Base-by-base conservation (phyloP, 2,113 vertebrate species). In the Neomonachus schauinslandi region DNA sequence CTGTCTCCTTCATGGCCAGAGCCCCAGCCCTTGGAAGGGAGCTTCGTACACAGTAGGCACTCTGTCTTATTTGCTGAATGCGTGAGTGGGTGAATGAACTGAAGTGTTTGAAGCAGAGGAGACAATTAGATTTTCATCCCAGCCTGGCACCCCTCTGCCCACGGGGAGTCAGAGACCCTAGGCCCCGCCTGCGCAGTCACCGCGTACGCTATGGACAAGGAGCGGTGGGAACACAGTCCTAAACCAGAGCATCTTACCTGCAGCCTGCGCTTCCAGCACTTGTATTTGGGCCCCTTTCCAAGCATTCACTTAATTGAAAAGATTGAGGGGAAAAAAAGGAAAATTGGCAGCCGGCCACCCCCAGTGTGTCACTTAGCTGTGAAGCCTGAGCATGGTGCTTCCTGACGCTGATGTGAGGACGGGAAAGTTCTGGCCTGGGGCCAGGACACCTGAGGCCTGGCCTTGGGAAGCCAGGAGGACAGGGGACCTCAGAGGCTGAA, bases 271-370 rank as follows among this genome's bases (percentile, higher is more conserved):
- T 63, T 22, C 49, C 21, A 86, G 42, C 76, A 16, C 96, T 96
- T 55, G 74, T 36, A 24, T 81, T 21, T 95, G 94, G 95, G 95
- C 93, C 69, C 81, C 1, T 16, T 90, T 93, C 94, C 96, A 95
- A 79, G 83, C 83, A 81, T 81, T 95, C 94, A 88, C 92, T 97
- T 96, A 95, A 98, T 88, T 97, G 83, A 90, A 97, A 89, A 94
- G 80, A 80, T 46, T 19, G 63, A 67, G 59, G 33, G 15, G 7
- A 22, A 1, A n/a, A 42, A 67, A 42, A 65, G 26, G 13, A 28
- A 63, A 28, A 24, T 4, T 87, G 97, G 97, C 96, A 85, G 80
- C 21, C 19, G 0, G 80, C 87, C 83, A 67, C 57, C 18, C 61
- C 42, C 39, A 46, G 53, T 14, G 10, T 88, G 77, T 91, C 91